These are phyloP conservation scores for Isotomurus palustris DNA, from an alignment of 2,888 invertebrate genomes.

Conservation along the genomic window DNA sequence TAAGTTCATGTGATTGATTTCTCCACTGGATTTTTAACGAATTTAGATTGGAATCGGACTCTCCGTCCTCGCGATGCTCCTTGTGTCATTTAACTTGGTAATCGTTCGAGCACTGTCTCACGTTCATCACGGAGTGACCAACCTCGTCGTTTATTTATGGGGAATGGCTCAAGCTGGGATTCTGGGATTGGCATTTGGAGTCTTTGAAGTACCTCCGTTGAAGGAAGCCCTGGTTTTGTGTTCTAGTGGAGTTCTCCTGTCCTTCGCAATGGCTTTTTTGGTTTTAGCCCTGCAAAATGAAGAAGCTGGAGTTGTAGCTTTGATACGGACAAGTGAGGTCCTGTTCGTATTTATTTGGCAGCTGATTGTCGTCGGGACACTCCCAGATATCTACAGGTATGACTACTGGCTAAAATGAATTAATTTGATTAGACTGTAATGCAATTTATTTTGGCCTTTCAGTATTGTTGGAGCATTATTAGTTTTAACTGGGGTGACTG, in stretches of 20 bases:
- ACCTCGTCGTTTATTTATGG: neutral
- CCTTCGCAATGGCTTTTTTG: neutral
- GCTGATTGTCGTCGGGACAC: neutral
- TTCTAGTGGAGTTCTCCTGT: neutral
- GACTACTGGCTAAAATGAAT: neutral
- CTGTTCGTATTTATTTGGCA: constrained; percentile 1
- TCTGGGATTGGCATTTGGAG: neutral
- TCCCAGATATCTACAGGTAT: neutral
- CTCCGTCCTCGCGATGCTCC: neutral
- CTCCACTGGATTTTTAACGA: too few relatives aligned
- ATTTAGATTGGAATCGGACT: neutral
- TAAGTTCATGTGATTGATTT: too few relatives aligned
- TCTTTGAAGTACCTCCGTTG: neutral
- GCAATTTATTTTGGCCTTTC: too few relatives aligned
- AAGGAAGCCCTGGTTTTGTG: neutral
- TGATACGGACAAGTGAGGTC: neutral
- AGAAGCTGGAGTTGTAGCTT: constrained; percentile 2
- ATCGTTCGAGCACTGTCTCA: neutral
- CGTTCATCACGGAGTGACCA: neutral
- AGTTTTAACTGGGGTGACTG: neutral
- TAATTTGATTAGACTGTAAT: too few relatives aligned
- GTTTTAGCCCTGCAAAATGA: constrained; percentile 1
- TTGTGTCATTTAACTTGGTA: neutral
- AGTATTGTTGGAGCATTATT: neutral
- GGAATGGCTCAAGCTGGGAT: neutral